Evolutionary conservation across 2,797 vertebrate genomes (phyloP).

Genomic region (Gymnoscopelus braueri): DNA sequence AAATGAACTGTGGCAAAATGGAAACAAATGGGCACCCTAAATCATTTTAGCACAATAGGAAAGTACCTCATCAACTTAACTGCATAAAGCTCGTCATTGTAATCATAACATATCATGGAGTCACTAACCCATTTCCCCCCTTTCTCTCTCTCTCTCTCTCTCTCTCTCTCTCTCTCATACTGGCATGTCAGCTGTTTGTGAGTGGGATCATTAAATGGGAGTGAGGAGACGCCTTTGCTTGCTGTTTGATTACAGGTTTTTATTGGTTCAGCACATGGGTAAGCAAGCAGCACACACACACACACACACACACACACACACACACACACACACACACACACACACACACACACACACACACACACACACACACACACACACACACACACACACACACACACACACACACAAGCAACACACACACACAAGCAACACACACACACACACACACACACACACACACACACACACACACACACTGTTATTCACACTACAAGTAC

Average conservation of each 20-base stretch:
- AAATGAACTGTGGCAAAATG: conserved; percentile 59
- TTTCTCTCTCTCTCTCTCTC: conserved; percentile 12
- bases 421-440: too few species aligned
- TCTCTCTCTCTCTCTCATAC: conserved; percentile 23
- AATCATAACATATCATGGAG: conserved; percentile 57
- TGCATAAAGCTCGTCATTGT: conserved; percentile 31
- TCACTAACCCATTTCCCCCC: conserved; percentile 19
- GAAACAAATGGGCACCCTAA: conserved; percentile 61
- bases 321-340: conserved; percentile 13
- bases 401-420: conserved; percentile 43
- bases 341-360: neutral
- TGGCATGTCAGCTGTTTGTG: conserved; percentile 48
- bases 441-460: neutral
- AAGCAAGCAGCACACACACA: conserved; percentile 16
- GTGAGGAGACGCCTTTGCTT: conserved; percentile 51
- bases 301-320: conserved; percentile 35
- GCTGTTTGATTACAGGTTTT: conserved; percentile 52
- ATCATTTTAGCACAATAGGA: conserved; percentile 62
- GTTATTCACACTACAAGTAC: neutral
- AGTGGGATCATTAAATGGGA: conserved; percentile 51
- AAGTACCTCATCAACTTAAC: conserved; percentile 64
- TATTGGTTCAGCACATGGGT: conserved; percentile 47
- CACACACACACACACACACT: neutral
- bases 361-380: neutral
- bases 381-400: conserved; percentile 31